These are phyloP conservation scores for Cervus canadensis DNA, from an alignment of 2,113 vertebrate genomes.

Conservation along the genomic window DNA sequence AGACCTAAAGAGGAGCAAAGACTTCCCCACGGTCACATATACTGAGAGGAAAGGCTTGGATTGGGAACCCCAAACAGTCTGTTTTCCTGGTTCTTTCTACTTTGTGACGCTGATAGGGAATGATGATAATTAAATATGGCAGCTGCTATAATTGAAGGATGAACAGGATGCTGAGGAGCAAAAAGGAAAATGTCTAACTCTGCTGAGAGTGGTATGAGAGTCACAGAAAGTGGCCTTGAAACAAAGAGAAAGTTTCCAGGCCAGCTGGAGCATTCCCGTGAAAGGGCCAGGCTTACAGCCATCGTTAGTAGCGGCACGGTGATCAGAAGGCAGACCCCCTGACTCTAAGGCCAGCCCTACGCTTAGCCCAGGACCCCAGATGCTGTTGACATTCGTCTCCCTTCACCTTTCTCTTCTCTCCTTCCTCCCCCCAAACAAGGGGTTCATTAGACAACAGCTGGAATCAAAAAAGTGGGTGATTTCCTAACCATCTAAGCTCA, in stretches of 20 bases:
- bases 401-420: neutral
- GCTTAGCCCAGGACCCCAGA: too few species aligned
- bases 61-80: neutral
- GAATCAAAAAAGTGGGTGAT: neutral
- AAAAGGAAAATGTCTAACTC: neutral
- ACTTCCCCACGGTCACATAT: neutral
- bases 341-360: neutral
- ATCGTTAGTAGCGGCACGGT: neutral
- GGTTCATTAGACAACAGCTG: neutral
- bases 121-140: neutral
- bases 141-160: neutral
- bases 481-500: neutral
- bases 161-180: neutral
- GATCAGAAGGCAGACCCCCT: neutral
- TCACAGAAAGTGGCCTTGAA: neutral
- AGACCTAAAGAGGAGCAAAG: neutral
- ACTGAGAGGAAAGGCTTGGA: neutral
- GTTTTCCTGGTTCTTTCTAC: neutral
- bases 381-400: accelerated
- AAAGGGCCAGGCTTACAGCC: neutral
- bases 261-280: neutral
- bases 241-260: neutral
- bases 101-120: neutral
- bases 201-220: neutral
- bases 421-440: neutral